These are phyloP conservation scores for Hemithea aestivaria DNA, from an alignment of 2,888 invertebrate species.

Conservation along the genomic window DNA sequence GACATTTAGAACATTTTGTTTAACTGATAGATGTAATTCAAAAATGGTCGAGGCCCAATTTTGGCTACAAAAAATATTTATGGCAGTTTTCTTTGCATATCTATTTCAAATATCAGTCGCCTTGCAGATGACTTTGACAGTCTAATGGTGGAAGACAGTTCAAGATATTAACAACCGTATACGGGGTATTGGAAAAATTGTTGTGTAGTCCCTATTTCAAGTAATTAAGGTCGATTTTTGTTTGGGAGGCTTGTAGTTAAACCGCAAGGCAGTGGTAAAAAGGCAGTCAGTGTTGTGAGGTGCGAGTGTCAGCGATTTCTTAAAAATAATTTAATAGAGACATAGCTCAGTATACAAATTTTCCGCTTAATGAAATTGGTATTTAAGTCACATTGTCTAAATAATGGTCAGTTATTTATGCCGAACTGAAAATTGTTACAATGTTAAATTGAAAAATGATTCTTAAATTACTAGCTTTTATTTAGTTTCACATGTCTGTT, in stretches of 20 bases:
- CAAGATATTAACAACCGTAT: constrained; percentile 40
- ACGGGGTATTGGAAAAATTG: constrained; percentile 9
- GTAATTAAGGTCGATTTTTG: constrained; percentile 29
- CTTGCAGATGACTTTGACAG: constrained; percentile 47
- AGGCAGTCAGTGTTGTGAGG: constrained; percentile 13
- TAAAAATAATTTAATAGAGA: background rate
- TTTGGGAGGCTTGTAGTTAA: constrained; percentile 6
- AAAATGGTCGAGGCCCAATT: too few relatives aligned
- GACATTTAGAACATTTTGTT: too few relatives aligned
- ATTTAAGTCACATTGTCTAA: too few relatives aligned
- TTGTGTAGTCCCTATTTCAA: constrained; percentile 13
- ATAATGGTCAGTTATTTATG: too few relatives aligned
- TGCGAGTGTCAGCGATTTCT: constrained; percentile 7
- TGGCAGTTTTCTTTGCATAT: constrained; percentile 26
- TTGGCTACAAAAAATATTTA: too few relatives aligned
- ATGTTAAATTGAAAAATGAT: too few relatives aligned
- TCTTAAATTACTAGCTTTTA: too few relatives aligned
- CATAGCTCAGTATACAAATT: too few relatives aligned
- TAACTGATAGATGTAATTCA: too few relatives aligned
- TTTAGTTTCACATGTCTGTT: too few relatives aligned
- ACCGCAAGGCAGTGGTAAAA: constrained; percentile 18
- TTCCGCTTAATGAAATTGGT: too few relatives aligned
- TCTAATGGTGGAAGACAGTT: constrained; percentile 49
- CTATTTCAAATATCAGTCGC: constrained; percentile 37
- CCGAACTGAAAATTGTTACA: too few relatives aligned